phyloP scores from a whole-genome alignment of 1,140 invertebrate genomes.

The Bursaphelenchus mucronatus region DNA sequence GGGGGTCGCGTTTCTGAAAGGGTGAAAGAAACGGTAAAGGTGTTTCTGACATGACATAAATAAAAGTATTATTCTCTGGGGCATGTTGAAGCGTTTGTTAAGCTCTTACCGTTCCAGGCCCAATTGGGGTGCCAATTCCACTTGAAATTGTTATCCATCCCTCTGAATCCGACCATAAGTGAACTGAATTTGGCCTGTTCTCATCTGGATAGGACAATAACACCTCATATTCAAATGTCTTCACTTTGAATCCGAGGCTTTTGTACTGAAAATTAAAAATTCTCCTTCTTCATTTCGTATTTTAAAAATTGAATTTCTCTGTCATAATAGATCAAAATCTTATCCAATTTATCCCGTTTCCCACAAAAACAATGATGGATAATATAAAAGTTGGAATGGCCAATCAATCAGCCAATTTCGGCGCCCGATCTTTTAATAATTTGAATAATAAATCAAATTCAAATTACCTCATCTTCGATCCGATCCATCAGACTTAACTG shows the following conservation, averaged over 20 bases:
- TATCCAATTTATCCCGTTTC: too few species aligned
- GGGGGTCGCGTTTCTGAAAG: slow-evolving; percentile 31
- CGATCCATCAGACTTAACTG: slow-evolving; percentile 46
- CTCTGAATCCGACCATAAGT: slow-evolving; percentile 28
- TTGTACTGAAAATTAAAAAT: slow-evolving; percentile 40
- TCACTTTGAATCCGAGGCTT: slow-evolving; percentile 43
- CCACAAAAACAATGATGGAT: too few species aligned
- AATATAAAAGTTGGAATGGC: too few species aligned
- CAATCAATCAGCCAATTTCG: neutral
- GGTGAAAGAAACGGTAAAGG: neutral
- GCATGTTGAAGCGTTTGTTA: slow-evolving; percentile 1
- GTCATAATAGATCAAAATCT: neutral
- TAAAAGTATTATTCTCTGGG: slow-evolving; percentile 11
- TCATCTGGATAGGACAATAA: slow-evolving; percentile 47
- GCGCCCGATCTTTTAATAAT: neutral
- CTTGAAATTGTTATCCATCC: slow-evolving; percentile 41
- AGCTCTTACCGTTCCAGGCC: slow-evolving; percentile 16
- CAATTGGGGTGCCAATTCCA: slow-evolving; percentile 30
- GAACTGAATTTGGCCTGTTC: slow-evolving; percentile 41
- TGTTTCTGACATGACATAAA: slow-evolving; percentile 13
- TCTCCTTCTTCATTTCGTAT: neutral
- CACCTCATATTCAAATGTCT: slow-evolving; percentile 40
- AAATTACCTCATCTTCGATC: slow-evolving; percentile 35
- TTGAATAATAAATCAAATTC: neutral
- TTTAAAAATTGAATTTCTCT: slow-evolving; percentile 1